phyloP scores from a whole-genome alignment of 2,113 vertebrate species.

The Aramus guarauna region DNA sequence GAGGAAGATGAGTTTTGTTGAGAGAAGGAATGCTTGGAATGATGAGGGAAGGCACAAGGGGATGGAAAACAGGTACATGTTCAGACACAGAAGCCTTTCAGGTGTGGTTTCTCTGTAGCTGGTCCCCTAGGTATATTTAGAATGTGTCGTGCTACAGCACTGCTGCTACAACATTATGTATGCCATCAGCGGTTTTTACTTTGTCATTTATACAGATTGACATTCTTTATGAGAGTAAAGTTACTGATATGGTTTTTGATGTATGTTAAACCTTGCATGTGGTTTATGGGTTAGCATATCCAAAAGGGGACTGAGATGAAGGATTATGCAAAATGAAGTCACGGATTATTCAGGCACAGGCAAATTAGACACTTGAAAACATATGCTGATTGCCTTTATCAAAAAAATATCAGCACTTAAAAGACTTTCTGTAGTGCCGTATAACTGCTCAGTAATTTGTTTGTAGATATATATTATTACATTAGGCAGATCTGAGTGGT shows the following conservation, averaged over 20 bases:
- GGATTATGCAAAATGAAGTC: neutral
- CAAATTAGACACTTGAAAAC: conserved; percentile 1
- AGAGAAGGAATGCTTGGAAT: neutral
- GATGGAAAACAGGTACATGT: fast-evolving
- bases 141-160: neutral
- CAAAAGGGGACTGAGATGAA: neutral
- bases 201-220: neutral
- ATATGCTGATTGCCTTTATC: neutral
- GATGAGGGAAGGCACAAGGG: neutral
- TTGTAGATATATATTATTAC: neutral
- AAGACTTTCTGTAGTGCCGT: neutral
- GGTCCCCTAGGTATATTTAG: neutral
- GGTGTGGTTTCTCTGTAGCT: neutral
- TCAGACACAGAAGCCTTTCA: neutral
- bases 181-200: neutral
- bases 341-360: neutral
- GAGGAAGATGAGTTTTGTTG: neutral
- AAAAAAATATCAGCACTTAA: neutral
- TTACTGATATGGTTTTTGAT: neutral
- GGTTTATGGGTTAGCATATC: neutral
- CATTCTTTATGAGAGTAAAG: neutral
- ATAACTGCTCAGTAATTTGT: neutral
- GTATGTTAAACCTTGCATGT: neutral
- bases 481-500: neutral
- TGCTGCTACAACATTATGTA: neutral